phyloP scores from a whole-genome alignment of 2,888 invertebrate species.

The Agrotis puta region DNA sequence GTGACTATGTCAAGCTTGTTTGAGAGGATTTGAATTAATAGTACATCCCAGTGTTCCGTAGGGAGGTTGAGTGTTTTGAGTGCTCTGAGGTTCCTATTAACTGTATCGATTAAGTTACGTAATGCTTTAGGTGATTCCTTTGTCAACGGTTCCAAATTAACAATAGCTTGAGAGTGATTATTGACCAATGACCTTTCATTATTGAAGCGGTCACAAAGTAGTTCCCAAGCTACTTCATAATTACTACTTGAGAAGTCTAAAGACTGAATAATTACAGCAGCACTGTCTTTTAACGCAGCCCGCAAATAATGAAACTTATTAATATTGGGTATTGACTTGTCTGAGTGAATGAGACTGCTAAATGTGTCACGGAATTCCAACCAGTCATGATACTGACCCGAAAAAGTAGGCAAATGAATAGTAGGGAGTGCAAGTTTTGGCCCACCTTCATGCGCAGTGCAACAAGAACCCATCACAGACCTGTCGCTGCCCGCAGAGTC shows the following conservation, averaged over 20 bases:
- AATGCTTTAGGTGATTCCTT: constrained; percentile 3
- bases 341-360: constrained; percentile 2
- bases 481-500: background rate
- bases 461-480: background rate
- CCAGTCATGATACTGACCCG: constrained; percentile 8
- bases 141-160: constrained; percentile 1
- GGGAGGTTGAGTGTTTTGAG: constrained; percentile 4
- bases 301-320: background rate
- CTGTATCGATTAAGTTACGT: constrained; percentile 7
- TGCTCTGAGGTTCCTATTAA: constrained; percentile 6
- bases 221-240: background rate
- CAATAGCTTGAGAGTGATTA: background rate
- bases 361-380: constrained; percentile 6
- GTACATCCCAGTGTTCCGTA: constrained; percentile 5
- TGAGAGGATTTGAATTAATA: constrained; percentile 1
- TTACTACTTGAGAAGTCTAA: background rate
- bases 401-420: too few species aligned
- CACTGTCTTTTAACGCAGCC: constrained; percentile 4
- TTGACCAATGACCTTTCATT: constrained; percentile 6
- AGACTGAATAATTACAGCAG: background rate
- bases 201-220: constrained; percentile 5
- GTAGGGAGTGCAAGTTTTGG: background rate
- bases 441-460: background rate
- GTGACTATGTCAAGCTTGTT: constrained; percentile 11
- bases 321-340: constrained; percentile 1